Conservation (phyloP, 2,888 invertebrate genomes). For the Tuta absoluta region DNA sequence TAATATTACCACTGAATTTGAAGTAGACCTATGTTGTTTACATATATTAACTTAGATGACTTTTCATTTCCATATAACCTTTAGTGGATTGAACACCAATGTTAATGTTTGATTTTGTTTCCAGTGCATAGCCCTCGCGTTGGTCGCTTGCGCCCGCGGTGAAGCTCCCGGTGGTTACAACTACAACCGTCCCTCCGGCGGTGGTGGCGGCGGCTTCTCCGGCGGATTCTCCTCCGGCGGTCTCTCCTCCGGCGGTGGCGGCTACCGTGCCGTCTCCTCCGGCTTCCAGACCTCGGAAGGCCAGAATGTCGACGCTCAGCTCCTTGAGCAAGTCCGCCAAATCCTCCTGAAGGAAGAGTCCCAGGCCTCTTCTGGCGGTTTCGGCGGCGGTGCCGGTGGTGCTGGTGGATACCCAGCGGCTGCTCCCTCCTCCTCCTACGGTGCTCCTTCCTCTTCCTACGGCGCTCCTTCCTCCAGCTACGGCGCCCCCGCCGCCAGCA, state of each 20-base stretch:
- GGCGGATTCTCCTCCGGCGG: slow-evolving; percentile 80
- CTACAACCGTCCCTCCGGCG: slow-evolving; percentile 85
- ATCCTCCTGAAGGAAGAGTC: slow-evolving; percentile 91
- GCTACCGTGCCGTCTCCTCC: slow-evolving; percentile 62
- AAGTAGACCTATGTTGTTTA: neutral
- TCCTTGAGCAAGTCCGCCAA: slow-evolving; percentile 91
- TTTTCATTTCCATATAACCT: neutral
- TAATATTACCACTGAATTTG: neutral
- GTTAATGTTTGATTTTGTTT: slow-evolving; percentile 37
- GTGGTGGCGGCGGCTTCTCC: slow-evolving; percentile 56
- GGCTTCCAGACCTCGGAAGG: slow-evolving; percentile 88
- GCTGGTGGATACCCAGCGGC: slow-evolving; percentile 81
- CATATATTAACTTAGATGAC: neutral
- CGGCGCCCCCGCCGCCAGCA: slow-evolving; percentile 83
- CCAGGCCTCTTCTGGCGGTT: slow-evolving; percentile 77
- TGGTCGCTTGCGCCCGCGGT: slow-evolving; percentile 87
- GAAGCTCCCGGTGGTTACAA: slow-evolving; percentile 89
- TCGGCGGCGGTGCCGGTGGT: slow-evolving; percentile 60
- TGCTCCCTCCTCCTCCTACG: slow-evolving; percentile 83
- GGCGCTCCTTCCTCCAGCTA: slow-evolving; percentile 83
- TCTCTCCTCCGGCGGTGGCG: slow-evolving; percentile 81
- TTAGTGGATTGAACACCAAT: neutral
- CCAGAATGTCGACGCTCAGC: slow-evolving; percentile 88
- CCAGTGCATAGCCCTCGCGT: slow-evolving; percentile 91
- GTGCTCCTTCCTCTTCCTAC: slow-evolving; percentile 85